Percentiles rank a stretch among this genome's conserved stretches.
Evolutionary conservation across 2,797 vertebrate genomes (phyloP).

Genomic region (Periparus ater): DNA sequence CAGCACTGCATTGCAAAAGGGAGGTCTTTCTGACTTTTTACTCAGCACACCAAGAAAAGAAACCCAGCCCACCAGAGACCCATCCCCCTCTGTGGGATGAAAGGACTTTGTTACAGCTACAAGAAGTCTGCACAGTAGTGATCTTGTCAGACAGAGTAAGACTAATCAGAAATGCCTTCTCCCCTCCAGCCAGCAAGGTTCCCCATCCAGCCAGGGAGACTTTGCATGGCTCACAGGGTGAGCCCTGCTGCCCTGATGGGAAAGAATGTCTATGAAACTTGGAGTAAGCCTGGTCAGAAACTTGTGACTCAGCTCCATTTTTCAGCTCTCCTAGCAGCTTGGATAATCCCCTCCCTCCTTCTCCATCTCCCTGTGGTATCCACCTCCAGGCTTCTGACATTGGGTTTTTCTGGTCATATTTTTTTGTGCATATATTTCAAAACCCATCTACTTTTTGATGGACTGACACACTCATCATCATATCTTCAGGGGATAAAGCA

Average conservation of each 20-base stretch:
- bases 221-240: background rate
- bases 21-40: background rate
- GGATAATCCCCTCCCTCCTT: background rate
- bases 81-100: background rate
- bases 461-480: background rate
- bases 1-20: background rate
- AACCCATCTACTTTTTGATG: background rate
- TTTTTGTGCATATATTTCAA: background rate
- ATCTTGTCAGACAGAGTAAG: background rate
- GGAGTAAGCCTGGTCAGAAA: background rate
- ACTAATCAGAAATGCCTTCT: background rate
- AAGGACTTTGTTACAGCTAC: background rate
- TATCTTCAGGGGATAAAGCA: background rate
- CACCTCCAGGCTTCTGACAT: background rate
- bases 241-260: background rate
- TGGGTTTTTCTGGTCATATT: accelerated
- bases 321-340: background rate
- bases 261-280: background rate
- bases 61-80: background rate
- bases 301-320: background rate
- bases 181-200: background rate
- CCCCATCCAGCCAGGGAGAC: background rate
- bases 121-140: background rate
- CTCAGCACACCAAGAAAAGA: background rate
- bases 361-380: background rate